These are phyloP conservation scores for Portevinia maculata DNA, from an alignment of 2,888 invertebrate species.

Conservation along the genomic window DNA sequence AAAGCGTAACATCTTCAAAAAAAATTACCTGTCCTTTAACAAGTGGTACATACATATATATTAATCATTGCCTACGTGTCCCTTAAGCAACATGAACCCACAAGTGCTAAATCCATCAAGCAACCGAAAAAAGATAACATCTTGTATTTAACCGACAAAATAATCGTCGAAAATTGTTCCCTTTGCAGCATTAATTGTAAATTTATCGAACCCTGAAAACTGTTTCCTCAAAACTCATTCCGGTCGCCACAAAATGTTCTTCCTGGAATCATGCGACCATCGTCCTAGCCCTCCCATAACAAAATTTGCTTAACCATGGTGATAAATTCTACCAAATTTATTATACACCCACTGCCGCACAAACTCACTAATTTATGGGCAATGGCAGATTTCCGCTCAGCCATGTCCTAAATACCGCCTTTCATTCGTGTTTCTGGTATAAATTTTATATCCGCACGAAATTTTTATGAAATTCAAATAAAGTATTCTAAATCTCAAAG, in stretches of 20 bases:
- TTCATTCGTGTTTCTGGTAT: constrained; percentile 25
- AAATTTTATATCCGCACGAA: constrained; percentile 49
- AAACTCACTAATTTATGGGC: constrained; percentile 50
- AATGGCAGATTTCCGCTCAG: constrained; percentile 40
- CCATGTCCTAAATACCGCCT: constrained; percentile 3
- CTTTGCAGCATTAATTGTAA: constrained; percentile 57
- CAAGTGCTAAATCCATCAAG: constrained; percentile 18
- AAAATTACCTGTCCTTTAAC: no score
- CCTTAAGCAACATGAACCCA: background rate
- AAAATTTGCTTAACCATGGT: constrained; percentile 47
- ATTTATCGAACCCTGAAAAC: constrained; percentile 45
- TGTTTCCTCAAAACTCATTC: constrained; percentile 33
- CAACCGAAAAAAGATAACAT: constrained; percentile 26
- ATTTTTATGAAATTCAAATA: constrained; percentile 66
- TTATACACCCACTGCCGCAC: constrained; percentile 26
- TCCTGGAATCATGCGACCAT: background rate
- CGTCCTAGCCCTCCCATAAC: background rate
- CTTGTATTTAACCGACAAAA: constrained; percentile 26
- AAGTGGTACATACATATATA: no score
- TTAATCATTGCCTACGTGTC: background rate
- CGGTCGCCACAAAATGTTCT: constrained; percentile 9
- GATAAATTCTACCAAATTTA: constrained; percentile 59
- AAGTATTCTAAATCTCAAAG: constrained; percentile 25
- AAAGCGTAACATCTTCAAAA: no score
- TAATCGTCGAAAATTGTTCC: constrained; percentile 39